Evolutionary conservation across 1,140 invertebrate species (phyloP).

Genomic region (Microplitis demolitor): DNA sequence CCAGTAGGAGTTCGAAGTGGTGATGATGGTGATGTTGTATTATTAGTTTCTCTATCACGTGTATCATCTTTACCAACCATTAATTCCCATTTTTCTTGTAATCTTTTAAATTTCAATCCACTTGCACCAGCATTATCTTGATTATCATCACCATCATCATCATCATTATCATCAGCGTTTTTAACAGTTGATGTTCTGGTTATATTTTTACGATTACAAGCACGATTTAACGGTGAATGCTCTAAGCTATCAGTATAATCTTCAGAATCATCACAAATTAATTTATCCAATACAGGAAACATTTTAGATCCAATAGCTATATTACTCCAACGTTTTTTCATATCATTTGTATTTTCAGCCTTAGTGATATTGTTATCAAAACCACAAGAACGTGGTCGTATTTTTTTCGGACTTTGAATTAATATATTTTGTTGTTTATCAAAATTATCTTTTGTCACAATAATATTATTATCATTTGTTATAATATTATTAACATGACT

Average conservation of each 20-base stretch:
- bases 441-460: slow-evolving; percentile 53
- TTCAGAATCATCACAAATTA: slow-evolving; percentile 71
- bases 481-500: slow-evolving; percentile 68
- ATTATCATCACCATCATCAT: slow-evolving; percentile 23
- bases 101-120: slow-evolving; percentile 70
- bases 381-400: slow-evolving; percentile 72
- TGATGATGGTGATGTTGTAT: slow-evolving; percentile 47
- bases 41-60: slow-evolving; percentile 38
- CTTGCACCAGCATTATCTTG: slow-evolving; percentile 56
- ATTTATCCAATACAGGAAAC: slow-evolving; percentile 72
- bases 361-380: slow-evolving; percentile 58
- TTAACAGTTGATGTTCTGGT: slow-evolving; percentile 21
- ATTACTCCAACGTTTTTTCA: slow-evolving; percentile 75
- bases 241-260: slow-evolving; percentile 78
- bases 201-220: slow-evolving; percentile 37
- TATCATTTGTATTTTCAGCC: slow-evolving; percentile 62
- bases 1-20: slow-evolving; percentile 55
- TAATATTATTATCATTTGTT: slow-evolving; percentile 46
- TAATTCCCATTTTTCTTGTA: slow-evolving; percentile 88
- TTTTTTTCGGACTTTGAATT: slow-evolving; percentile 60
- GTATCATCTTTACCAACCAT: slow-evolving; percentile 64
- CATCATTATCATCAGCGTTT: slow-evolving; percentile 16
- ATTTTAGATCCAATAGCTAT: slow-evolving; percentile 68
- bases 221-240: slow-evolving; percentile 56
- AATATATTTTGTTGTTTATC: slow-evolving; percentile 52